Conservation (phyloP, 2,113 vertebrate genomes). For the Rhabdornis inornatus region DNA sequence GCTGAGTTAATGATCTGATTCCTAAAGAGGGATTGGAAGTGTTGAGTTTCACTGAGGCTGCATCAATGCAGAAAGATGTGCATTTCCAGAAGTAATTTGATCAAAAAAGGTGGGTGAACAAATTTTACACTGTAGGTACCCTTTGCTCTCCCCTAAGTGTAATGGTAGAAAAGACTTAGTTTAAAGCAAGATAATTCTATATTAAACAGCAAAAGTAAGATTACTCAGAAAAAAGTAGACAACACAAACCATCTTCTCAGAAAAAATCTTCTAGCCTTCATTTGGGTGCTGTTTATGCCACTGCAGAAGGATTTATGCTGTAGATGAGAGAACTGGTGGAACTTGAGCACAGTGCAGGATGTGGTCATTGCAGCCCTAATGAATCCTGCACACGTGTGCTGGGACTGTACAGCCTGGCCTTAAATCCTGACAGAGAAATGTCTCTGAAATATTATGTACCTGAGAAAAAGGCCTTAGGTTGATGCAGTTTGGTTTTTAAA, state of each 20-base stretch:
- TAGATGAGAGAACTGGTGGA: not conserved
- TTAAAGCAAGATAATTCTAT: not conserved
- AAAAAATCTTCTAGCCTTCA: not conserved
- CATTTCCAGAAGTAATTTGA: not conserved
- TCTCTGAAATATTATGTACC: not conserved
- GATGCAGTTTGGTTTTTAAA: not conserved
- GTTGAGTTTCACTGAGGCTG: not conserved
- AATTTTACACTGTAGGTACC: not conserved
- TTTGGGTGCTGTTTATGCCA: not conserved
- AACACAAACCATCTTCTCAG: not conserved
- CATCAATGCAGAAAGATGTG: not conserved
- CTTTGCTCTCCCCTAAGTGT: rapidly evolving
- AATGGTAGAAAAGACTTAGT: not conserved
- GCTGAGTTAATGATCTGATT: not conserved
- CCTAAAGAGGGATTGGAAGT: not conserved
- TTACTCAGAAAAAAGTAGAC: not conserved
- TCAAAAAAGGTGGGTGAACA: not conserved
- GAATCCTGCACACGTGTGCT: not conserved
- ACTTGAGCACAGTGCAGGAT: rapidly evolving
- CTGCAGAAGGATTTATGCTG: not conserved
- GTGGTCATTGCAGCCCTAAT: rapidly evolving
- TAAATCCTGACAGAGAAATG: not conserved
- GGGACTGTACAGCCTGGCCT: not conserved
- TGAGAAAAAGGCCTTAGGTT: not conserved
- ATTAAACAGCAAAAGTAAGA: not conserved